These are phyloP conservation scores for Zootermopsis nevadensis DNA, from an alignment of 2,888 invertebrate genomes.

Conservation along the genomic window DNA sequence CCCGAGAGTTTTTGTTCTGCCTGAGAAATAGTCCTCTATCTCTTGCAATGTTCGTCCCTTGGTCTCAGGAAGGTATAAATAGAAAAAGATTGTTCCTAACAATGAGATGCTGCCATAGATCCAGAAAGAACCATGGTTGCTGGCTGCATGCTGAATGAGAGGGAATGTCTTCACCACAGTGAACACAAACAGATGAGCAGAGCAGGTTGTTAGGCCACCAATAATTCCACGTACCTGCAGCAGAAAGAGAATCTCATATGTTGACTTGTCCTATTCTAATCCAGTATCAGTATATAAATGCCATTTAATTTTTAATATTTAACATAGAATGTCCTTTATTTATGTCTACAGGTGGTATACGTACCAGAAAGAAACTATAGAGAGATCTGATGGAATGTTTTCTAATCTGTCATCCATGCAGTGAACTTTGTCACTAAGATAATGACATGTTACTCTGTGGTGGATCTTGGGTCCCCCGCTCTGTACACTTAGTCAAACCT, in stretches of 20 bases:
- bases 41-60: conserved; percentile 76
- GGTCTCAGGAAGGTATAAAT: conserved; percentile 74
- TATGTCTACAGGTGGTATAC: no score
- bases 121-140: conserved; percentile 72
- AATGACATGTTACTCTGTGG: no score
- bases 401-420: no score
- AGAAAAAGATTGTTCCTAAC: conserved; percentile 71
- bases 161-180: conserved; percentile 77
- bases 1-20: conserved; percentile 67
- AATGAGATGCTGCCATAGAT: conserved; percentile 66
- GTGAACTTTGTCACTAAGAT: no score
- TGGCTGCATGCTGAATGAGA: conserved; percentile 64
- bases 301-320: not conserved
- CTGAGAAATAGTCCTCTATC: conserved; percentile 78
- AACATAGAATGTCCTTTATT: no score
- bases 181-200: conserved; percentile 74
- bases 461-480: no score
- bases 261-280: no score
- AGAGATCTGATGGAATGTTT: no score
- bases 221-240: conserved; percentile 70
- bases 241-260: not conserved
- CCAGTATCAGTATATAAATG: not conserved
- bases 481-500: no score
- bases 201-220: conserved; percentile 75
- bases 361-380: no score